Base-by-base conservation (phyloP, 1,140 invertebrate species). In the Drosophila ironensis region DNA sequence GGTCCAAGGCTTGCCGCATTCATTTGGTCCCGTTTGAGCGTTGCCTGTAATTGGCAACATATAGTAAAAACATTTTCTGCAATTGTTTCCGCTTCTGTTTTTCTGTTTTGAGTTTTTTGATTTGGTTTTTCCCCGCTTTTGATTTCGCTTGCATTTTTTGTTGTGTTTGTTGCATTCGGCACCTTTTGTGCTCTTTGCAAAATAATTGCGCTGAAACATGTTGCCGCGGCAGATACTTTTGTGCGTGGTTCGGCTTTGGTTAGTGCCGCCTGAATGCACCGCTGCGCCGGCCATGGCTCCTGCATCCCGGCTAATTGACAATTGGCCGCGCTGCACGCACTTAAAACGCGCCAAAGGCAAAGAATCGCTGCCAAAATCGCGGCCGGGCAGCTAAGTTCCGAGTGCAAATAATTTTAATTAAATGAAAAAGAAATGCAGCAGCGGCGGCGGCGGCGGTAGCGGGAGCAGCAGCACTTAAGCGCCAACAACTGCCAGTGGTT, bases 341-440 rank as follows among this genome's bases (percentile, higher is more conserved):
- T 80, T 71, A 67, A 37, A 37, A 17, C 33, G 7, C 4, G 33
- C 12, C 33, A 37, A 37, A 37, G 33, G 47, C 54, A 37, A 74
- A 81, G 76, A 82, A 40, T 66, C 66, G 44, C 16, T 38, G 51
- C 73, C 68, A 78, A 84, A 84, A 66, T 53, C 46, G 57, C 25
- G 45, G 53, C 38, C 44, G 30, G 46, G 35, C 68, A 45, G 73
- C 63, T 84, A 73, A 82, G 57, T 77, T 86, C 69, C 73, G 60
- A 77, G 76, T 82, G 76, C 81, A 84, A 84, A 84, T 84, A 86
- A 86, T 86, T 84, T 84, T 84, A 84, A 84, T 86, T 80, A 84
- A 84, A 84, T 84, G 75, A 84, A 84, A 84, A 84, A 84, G 80
- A 84, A 84, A 72, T 64, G 71, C 71, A 42, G 38, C 50, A 40